Evolutionary conservation across 1,140 invertebrate species (phyloP), one percentile per base, ranked within the genome.

Genomic region (Papilio xuthus): DNA sequence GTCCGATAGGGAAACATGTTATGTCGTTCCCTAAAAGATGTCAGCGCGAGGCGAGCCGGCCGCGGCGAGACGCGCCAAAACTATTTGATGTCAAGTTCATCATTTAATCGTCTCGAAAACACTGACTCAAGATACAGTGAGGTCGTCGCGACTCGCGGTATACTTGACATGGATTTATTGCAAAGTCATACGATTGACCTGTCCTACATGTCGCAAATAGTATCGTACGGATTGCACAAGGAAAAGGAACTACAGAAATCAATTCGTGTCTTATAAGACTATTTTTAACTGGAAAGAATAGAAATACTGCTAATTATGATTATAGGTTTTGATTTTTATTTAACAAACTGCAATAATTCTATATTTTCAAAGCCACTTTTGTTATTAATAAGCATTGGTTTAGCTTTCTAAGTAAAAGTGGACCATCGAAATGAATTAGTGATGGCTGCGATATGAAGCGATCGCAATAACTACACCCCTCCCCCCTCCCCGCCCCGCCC

Each of bases 81-180:
- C 26, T 67, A 28, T 26, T 26, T 67, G 32, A 67, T 67, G 60
- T 28, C 60, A 67, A 67, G 60, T 67, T 67, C 60, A 63, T 67
- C n/a, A 67, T 28, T 67, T 10, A 67, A 67, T 67, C 13, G 60
- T 3, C 60, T 28, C 60, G 26, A 67, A 67, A 32, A 67, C 53
- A 56, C 53, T 26, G 56, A 60, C 56, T 60, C 20, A 60, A 60
- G 56, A 60, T 60, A 4, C 26, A 15, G 12, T 32, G 60, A 67
- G 26, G 60, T 67, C 60, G 12, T 28, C 60, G 10, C 60, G 26
- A 20, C 3, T 28, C 60, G 10, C 60, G 26, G 8, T 20, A 56
- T 28, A 28, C 60, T 67, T 67, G 60, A 67, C 60, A 67, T 18
- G 26, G 60, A 28, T 67, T 67, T 67, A 28, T 67, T 67, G 60